Conservation (phyloP, 2,113 vertebrate species). For the Rhinopomastus cyanomelas region DNA sequence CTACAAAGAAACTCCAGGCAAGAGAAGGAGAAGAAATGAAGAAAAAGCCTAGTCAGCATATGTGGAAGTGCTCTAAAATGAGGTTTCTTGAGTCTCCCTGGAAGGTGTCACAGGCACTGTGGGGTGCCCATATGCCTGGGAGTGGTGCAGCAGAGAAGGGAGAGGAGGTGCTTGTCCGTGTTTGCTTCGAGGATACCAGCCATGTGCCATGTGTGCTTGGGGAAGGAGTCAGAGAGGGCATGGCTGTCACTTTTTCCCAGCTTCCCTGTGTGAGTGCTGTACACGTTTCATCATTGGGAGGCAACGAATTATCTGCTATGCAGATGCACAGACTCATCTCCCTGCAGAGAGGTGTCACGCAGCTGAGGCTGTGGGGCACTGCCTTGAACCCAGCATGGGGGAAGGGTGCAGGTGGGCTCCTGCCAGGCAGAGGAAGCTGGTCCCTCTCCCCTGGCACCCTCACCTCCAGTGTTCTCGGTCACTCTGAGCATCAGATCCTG, state of each 20-base stretch:
- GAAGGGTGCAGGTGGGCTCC: background rate
- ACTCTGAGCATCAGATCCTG: background rate
- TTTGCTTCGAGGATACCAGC: background rate
- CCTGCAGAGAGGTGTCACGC: background rate
- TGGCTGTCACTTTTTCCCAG: background rate
- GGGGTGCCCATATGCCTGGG: rapidly evolving
- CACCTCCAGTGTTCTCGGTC: background rate
- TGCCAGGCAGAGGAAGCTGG: background rate
- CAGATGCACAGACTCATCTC: background rate
- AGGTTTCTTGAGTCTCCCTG: background rate
- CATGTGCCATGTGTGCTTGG: rapidly evolving
- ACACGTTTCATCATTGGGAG: rapidly evolving
- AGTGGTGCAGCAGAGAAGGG: background rate
- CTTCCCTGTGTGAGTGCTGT: background rate
- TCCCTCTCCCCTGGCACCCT: background rate
- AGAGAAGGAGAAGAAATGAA: background rate
- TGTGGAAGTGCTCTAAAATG: background rate
- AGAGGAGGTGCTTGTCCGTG: background rate
- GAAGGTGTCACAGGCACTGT: rapidly evolving
- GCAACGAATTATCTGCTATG: background rate
- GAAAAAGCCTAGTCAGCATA: background rate
- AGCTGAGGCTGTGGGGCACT: background rate
- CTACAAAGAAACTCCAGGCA: conserved; percentile 48
- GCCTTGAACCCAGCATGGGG: background rate
- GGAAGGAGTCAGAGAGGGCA: background rate